Evolutionary conservation across 2,113 vertebrate species (phyloP), one percentile per base, ranked within the genome.

Genomic region (Nothoprocta perdicaria): DNA sequence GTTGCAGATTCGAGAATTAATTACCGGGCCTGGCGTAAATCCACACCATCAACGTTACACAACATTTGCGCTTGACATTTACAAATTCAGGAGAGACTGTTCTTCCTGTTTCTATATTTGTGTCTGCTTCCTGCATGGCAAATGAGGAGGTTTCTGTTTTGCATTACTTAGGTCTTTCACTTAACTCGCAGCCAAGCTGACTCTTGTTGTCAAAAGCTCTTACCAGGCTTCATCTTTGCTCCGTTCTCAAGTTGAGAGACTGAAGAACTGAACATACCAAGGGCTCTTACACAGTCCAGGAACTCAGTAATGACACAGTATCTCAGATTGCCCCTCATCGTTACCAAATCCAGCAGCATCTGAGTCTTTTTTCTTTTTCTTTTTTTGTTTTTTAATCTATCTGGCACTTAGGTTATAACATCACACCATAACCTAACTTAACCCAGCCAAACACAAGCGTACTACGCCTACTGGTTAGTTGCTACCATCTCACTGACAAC

Each of bases 311-410:
- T 41, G 19, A 86, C 29, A 3, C 0, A 0, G 11, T n/a, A 57
- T 26, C 45, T 58, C n/a, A 57, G n/a, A 14, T 2, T 52, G 22
- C 10, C 2, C 10, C 35, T 80, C 2, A 0, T 76, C 2, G 0
- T 27, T 77, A 19, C 23, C 12, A 63, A 55, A 18, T 60, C 45
- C 31, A 15, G 27, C 31, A 74, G 23, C 4, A 77, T 66, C n/a
- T 58, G 7, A 52, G 24, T 13, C 13, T 17, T 4, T 52, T 17
- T 4, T 19, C 21, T 18, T 6, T 16, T 31, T 62, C 29, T 10
- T 11, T 10, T 26, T 50, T 57, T 43, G 23, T 62, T n/a, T 9
- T 9, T 10, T 22, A 50, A 50, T 43, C 29, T 80, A 77, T 60
- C 14, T 77, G 14, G 10, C 88, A 68, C 33, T 84, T 13, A 19